These are phyloP conservation scores for Arctia plantaginis DNA, from an alignment of 2,888 invertebrate genomes.

Conservation along the genomic window DNA sequence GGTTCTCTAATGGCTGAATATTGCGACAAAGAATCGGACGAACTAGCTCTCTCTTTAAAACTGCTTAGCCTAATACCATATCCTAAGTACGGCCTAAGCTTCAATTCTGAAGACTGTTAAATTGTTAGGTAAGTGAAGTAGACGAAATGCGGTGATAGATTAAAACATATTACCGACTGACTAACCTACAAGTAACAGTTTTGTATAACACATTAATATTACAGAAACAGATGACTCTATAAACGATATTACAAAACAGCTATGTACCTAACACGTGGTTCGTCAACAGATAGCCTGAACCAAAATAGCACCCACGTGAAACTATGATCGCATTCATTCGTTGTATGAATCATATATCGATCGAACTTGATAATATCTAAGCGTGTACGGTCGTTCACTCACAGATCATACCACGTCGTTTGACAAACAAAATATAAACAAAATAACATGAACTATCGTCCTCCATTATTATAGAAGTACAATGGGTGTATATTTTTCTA, in stretches of 20 bases:
- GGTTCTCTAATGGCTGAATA: not conserved
- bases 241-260: not conserved
- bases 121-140: not conserved
- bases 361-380: conserved; percentile 57
- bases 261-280: not conserved
- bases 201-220: not conserved
- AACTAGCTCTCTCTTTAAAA: not conserved
- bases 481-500: not conserved
- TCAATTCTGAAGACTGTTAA: not conserved
- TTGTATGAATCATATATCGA: conserved; percentile 60
- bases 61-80: not conserved
- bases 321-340: conserved; percentile 41
- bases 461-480: not conserved
- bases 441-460: not conserved
- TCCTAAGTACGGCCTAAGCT: no score
- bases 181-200: not conserved
- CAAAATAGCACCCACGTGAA: conserved; percentile 36
- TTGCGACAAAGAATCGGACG: no score
- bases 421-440: conserved; percentile 18
- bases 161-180: not conserved
- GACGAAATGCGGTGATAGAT: not conserved
- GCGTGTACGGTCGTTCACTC: conserved; percentile 52
- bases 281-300: not conserved
- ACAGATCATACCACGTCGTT: conserved; percentile 8
- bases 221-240: not conserved